Evolutionary conservation across 2,797 vertebrate genomes (phyloP).

Genomic region (Delichon dasypus): DNA sequence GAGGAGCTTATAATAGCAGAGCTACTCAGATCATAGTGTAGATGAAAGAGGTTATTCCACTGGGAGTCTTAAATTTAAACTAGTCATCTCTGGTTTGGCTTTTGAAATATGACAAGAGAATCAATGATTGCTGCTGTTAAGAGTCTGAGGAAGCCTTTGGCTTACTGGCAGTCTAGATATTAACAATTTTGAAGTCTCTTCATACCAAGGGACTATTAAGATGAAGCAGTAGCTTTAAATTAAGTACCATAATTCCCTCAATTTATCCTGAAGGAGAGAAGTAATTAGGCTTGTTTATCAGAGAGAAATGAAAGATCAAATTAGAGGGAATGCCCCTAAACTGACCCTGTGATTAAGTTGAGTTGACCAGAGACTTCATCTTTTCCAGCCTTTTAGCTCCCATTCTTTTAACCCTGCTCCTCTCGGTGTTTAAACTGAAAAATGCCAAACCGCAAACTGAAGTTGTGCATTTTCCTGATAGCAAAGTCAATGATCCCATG

Average conservation of each 20-base stretch:
- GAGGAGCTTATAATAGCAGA: slow-evolving; percentile 43
- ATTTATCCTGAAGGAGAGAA: slow-evolving; percentile 47
- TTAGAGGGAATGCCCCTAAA: slow-evolving; percentile 37
- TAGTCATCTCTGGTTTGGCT: slow-evolving; percentile 40
- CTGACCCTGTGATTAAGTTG: not conserved
- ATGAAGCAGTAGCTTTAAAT: slow-evolving; percentile 47
- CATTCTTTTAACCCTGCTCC: not conserved
- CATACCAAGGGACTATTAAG: slow-evolving; percentile 31
- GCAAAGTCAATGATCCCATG: slow-evolving; percentile 21
- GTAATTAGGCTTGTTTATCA: slow-evolving; percentile 60
- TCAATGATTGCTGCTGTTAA: slow-evolving; percentile 31
- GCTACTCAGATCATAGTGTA: not conserved
- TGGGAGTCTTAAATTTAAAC: slow-evolving; percentile 51
- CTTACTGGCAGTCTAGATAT: not conserved
- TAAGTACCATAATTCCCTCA: slow-evolving; percentile 10
- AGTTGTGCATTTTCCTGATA: not conserved
- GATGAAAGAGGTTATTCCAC: slow-evolving; percentile 45
- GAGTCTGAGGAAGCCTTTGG: slow-evolving; percentile 3
- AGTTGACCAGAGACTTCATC: not conserved
- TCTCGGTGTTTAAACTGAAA: not conserved
- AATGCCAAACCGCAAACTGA: not conserved
- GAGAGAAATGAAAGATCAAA: slow-evolving; percentile 36
- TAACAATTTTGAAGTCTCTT: slow-evolving; percentile 17
- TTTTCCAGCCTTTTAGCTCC: not conserved
- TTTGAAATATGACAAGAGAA: slow-evolving; percentile 43